A percentile compares a stretch with the other conserved stretches of the same genome.
Evolutionary conservation across 2,797 vertebrate species (phyloP).

Genomic region (Capromys pilorides): DNA sequence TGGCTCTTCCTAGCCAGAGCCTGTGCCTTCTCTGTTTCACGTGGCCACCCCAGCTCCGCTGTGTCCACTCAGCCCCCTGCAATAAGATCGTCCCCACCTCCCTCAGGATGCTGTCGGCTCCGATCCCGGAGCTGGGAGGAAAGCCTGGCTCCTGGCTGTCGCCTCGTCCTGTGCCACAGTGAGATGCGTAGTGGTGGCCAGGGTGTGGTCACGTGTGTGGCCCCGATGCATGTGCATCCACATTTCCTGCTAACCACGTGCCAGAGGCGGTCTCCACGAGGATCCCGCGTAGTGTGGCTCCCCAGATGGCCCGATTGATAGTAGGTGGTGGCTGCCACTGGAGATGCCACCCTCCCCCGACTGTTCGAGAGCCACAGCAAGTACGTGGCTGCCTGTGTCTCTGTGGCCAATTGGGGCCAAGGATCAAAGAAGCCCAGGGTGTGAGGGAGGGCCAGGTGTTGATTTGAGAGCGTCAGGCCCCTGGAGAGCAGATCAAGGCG

Average conservation of each 20-base stretch:
- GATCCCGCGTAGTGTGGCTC: not conserved
- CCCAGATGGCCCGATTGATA: not conserved
- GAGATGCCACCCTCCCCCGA: rapidly evolving
- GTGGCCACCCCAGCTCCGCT: not conserved
- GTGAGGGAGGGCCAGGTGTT: not conserved
- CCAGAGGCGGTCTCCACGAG: not conserved
- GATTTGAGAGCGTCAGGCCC: not conserved
- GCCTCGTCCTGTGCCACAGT: not conserved
- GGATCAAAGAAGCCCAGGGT: too few relatives aligned
- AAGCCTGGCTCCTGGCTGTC: not conserved
- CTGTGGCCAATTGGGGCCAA: rapidly evolving
- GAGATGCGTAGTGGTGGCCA: not conserved
- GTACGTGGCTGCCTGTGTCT: not conserved
- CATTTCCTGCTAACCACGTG: not conserved
- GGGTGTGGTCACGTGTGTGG: not conserved
- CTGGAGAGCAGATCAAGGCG: not conserved
- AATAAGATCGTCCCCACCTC: not conserved
- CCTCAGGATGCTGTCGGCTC: not conserved
- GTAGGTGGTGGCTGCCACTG: rapidly evolving
- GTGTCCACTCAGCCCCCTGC: too few relatives aligned
- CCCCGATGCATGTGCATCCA: not conserved
- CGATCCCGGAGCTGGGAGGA: not conserved
- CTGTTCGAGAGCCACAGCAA: too few relatives aligned
- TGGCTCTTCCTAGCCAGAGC: not conserved
- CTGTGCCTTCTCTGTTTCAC: not conserved